These are phyloP conservation scores for Pteronura brasiliensis DNA, from an alignment of 2,113 vertebrate genomes.

Conservation along the genomic window DNA sequence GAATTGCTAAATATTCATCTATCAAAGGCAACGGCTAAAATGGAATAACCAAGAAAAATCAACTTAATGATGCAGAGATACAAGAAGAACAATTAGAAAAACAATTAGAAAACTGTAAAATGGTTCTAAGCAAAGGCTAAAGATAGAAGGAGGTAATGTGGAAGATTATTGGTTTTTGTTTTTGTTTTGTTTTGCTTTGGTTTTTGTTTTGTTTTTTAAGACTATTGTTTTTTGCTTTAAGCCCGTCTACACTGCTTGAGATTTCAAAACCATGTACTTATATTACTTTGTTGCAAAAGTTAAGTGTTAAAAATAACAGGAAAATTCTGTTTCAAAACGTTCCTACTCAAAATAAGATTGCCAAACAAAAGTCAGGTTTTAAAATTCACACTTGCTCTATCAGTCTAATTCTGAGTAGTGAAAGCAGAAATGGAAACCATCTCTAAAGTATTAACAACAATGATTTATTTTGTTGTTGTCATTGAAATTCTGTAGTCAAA, in stretches of 20 bases:
- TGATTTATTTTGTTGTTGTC: not conserved
- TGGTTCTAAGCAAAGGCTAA: not conserved
- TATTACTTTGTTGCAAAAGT: not conserved
- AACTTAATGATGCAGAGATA: not conserved
- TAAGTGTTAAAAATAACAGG: not conserved
- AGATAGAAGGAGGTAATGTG: not conserved
- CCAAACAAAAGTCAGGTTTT: not conserved
- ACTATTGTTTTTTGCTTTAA: not conserved
- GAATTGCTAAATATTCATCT: not conserved
- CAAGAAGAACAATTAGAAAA: not conserved
- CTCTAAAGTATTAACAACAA: not conserved
- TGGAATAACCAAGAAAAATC: not conserved
- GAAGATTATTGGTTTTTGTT: not conserved
- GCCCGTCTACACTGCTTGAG: not conserved
- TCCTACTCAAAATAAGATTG: conserved; percentile 33
- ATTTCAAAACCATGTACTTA: not conserved
- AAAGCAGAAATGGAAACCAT: not conserved
- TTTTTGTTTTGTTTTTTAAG: too few relatives aligned
- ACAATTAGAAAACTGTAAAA: not conserved
- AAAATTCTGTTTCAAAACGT: not conserved
- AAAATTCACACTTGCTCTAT: conserved; percentile 24
- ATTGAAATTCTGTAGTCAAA: not conserved
- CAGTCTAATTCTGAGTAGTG: not conserved
- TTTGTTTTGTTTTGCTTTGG: too few relatives aligned
- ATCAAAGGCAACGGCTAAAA: not conserved